phyloP scores from a whole-genome alignment of 2,888 invertebrate genomes.

The Alitta virens region DNA sequence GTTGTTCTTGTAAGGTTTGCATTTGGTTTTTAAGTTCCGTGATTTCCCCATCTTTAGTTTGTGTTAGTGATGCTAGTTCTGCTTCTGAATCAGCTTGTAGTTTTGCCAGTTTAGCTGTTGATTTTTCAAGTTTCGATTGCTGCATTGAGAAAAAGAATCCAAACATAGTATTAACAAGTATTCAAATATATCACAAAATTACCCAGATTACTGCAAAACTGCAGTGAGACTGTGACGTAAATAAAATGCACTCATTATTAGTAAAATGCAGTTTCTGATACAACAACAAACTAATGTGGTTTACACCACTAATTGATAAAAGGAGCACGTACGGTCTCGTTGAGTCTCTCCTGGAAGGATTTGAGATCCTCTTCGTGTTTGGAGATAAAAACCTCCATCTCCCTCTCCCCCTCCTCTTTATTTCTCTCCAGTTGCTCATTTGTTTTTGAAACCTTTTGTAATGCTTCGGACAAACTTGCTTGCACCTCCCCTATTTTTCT shows the following conservation, averaged over 20 bases:
- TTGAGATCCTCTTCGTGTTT: conserved; percentile 37
- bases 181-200: too few species aligned
- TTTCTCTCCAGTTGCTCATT: conserved; percentile 38
- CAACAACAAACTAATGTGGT: too few species aligned
- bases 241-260: too few species aligned
- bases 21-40: conserved; percentile 35
- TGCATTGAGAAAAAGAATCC: conserved; percentile 22
- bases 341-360: conserved; percentile 17
- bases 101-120: conserved; percentile 38
- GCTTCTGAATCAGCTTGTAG: conserved; percentile 37
- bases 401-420: conserved; percentile 38
- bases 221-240: too few species aligned
- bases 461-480: conserved; percentile 53
- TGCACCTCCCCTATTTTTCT: conserved; percentile 55
- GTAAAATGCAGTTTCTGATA: too few species aligned
- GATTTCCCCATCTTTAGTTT: conserved; percentile 40
- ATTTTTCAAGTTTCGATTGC: conserved; percentile 46
- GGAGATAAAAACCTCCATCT: conserved; percentile 36
- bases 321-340: conserved; percentile 23
- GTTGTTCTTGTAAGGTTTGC: neutral
- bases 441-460: conserved; percentile 51
- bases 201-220: too few species aligned
- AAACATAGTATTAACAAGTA: too few species aligned
- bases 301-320: too few species aligned
- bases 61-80: conserved; percentile 37